A percentile compares a stretch with the other conserved stretches of the same genome.
phyloP scores from a whole-genome alignment of 35 echinoderm and acorn worm genomes.

The Apostichopus parvimensis region DNA sequence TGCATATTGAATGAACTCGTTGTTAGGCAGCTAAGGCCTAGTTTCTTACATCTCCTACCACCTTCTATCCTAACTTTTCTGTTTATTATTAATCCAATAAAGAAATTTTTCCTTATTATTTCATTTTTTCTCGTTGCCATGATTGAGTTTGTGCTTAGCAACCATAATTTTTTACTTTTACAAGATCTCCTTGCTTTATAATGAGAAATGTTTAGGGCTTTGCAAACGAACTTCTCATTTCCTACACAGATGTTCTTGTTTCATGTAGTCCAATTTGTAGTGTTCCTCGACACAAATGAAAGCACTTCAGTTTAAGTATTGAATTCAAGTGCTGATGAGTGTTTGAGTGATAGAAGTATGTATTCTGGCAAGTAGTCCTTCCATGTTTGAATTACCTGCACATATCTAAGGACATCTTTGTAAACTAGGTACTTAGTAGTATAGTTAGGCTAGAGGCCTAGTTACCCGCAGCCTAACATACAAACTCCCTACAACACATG shows the following conservation, averaged over 20 bases:
- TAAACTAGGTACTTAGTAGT: background rate
- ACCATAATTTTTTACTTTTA: no score
- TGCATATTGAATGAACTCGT: background rate
- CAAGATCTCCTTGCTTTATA: no score
- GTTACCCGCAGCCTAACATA: background rate
- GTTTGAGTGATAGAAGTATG: background rate
- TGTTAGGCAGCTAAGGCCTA: background rate
- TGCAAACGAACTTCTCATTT: no score
- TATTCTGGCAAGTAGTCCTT: background rate
- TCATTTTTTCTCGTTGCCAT: no score
- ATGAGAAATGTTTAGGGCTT: no score
- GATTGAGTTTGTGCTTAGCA: no score
- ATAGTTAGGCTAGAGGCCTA: background rate
- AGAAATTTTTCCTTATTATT: no score
- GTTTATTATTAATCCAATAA: no score
- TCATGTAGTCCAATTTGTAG: background rate
- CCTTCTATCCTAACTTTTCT: no score
- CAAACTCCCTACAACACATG: background rate
- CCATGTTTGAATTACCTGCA: slow-evolving; percentile 3
- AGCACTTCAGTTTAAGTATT: background rate
- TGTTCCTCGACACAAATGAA: background rate
- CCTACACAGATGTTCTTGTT: background rate
- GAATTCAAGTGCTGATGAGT: background rate
- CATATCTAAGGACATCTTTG: background rate
- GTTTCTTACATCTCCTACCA: no score